phyloP scores from a whole-genome alignment of 1,140 invertebrate species.

The Drosophila navojoa region DNA sequence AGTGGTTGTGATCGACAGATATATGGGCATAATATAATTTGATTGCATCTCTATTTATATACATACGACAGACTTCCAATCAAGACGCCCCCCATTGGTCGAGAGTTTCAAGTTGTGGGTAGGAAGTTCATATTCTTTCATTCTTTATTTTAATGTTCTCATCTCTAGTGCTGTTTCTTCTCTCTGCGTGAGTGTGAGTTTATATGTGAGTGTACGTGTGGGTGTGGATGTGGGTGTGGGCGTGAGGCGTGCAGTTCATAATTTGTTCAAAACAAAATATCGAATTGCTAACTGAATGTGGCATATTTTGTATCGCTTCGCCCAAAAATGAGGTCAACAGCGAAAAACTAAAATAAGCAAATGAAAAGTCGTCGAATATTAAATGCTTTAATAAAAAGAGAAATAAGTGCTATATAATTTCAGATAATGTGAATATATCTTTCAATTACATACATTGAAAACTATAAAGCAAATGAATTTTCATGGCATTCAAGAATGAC shows the following conservation, averaged over 20 bases:
- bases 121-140: slow-evolving; percentile 31
- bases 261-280: slow-evolving; percentile 43
- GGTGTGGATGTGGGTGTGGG: background rate
- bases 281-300: slow-evolving; percentile 49
- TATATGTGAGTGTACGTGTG: no score
- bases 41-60: slow-evolving; percentile 59
- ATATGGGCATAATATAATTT: slow-evolving; percentile 72
- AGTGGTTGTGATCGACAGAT: slow-evolving; percentile 14
- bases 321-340: slow-evolving; percentile 44
- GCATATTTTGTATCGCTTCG: slow-evolving; percentile 45
- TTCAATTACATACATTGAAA: no score
- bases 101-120: slow-evolving; percentile 24
- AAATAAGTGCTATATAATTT: background rate
- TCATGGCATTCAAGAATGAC: no score
- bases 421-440: background rate
- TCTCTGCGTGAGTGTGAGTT: background rate
- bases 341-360: slow-evolving; percentile 9
- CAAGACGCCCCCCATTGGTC: slow-evolving; percentile 4
- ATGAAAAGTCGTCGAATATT: background rate
- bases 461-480: no score
- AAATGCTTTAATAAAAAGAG: background rate
- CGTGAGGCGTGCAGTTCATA: slow-evolving; percentile 33
- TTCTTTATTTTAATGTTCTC: slow-evolving; percentile 17
- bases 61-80: slow-evolving; percentile 18
- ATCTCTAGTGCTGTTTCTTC: slow-evolving; percentile 6